phyloP scores from a whole-genome alignment of 1,140 invertebrate species.

The Batillaria attramentaria region DNA sequence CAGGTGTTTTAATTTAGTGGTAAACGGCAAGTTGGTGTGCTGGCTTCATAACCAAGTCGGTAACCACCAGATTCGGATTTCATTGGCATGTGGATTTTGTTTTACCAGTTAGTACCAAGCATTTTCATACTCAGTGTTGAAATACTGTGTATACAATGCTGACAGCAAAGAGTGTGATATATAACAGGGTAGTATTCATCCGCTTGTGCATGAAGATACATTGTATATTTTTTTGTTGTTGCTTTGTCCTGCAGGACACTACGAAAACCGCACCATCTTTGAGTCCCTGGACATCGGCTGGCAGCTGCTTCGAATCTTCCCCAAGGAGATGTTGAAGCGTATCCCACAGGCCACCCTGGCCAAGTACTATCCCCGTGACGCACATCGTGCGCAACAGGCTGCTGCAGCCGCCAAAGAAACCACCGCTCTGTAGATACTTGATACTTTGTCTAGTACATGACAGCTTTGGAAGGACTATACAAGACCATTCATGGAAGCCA shows the following conservation, averaged over 20 bases:
- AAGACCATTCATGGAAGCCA: too few species aligned
- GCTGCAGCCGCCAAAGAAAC: slow-evolving; percentile 30
- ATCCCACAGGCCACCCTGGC: slow-evolving; percentile 95
- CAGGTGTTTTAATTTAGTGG: too few species aligned
- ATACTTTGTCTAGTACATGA: too few species aligned
- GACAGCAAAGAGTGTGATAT: too few species aligned
- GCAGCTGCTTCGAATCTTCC: slow-evolving; percentile 99
- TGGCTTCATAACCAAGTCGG: too few species aligned
- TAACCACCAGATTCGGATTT: too few species aligned
- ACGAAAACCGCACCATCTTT: slow-evolving; percentile 99
- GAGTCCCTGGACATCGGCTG: slow-evolving; percentile 99
- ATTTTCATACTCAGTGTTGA: not conserved
- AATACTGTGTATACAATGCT: not conserved
- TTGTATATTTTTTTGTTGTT: slow-evolving; percentile 28
- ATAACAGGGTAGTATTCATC: too few species aligned
- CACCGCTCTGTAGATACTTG: slow-evolving; percentile 43
- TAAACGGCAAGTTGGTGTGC: too few species aligned
- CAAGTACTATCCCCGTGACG: slow-evolving; percentile 92
- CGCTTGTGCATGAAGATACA: too few species aligned
- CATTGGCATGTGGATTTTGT: not conserved
- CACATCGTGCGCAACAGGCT: slow-evolving; percentile 36
- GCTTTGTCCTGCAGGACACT: slow-evolving; percentile 86
- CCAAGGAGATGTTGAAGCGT: slow-evolving; percentile 99
- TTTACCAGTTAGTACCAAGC: not conserved
- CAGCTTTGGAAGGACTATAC: too few species aligned